Evolutionary conservation across 2,888 invertebrate species (phyloP).

Genomic region (Meliscaeva auricollis): DNA sequence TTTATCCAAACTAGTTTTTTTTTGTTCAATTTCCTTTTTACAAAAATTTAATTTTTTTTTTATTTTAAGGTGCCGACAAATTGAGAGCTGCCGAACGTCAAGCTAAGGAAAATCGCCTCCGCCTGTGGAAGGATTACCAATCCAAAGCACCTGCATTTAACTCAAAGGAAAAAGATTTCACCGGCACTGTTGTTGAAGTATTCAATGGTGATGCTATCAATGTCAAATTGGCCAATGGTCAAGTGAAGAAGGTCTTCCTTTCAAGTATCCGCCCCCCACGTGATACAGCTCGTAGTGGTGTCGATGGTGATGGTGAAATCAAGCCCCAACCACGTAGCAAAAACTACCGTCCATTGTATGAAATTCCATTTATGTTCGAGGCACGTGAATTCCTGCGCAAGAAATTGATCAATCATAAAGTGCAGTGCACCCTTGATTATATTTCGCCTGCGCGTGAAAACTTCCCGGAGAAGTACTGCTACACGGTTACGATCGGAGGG

Average conservation of each 20-base stretch:
- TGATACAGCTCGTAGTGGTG: slow-evolving; percentile 86
- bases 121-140: slow-evolving; percentile 97
- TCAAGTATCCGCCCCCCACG: slow-evolving; percentile 98
- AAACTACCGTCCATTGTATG: slow-evolving; percentile 95
- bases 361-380: slow-evolving; percentile 99
- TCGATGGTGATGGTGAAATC: slow-evolving; percentile 87
- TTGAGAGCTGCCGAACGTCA: slow-evolving; percentile 92
- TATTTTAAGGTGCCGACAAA: slow-evolving; percentile 89
- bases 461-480: slow-evolving; percentile 97
- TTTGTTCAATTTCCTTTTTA: neutral
- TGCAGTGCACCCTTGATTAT: slow-evolving; percentile 96
- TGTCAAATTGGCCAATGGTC: slow-evolving; percentile 91
- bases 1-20: no score
- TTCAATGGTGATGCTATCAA: slow-evolving; percentile 97
- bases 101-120: slow-evolving; percentile 93
- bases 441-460: slow-evolving; percentile 97
- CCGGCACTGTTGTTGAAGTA: slow-evolving; percentile 94
- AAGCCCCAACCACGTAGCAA: slow-evolving; percentile 89
- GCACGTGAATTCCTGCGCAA: slow-evolving; percentile 98
- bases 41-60: neutral
- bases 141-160: slow-evolving; percentile 89
- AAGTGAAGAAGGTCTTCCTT: slow-evolving; percentile 95
- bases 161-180: slow-evolving; percentile 92
- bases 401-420: slow-evolving; percentile 97
- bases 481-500: slow-evolving; percentile 94